Base-by-base conservation (phyloP, 1,140 invertebrate species). In the Plectus sambesii region DNA sequence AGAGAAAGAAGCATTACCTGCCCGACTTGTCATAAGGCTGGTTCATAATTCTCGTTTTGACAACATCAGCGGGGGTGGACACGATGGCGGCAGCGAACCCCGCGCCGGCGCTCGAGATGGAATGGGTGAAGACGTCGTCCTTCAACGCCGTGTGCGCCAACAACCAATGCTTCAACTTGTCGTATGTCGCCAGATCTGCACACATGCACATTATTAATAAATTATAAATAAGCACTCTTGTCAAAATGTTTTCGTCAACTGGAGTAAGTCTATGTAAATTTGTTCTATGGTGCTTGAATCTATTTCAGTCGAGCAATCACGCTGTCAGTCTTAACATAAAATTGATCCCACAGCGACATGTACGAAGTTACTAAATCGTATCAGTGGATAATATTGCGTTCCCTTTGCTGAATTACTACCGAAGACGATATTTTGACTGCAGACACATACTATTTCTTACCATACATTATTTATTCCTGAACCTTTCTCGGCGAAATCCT, bases 21-120 rank as follows among this genome's bases (percentile, higher is more conserved):
- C 9, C 42, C 2, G 39, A n/a, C 8, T 53, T 2, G 15, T 23
- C 45, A n/a, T 39, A 19, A 25, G 85, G 84, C 66, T 92, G 87
- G 71, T 92, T 90, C 87, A 93, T 92, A 17, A 92, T 78, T 55
- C 87, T 75, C 3, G 87, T 88, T 72, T 90, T 90, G 0, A 92
- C 76, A 6, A 90, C 85, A 73, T 93, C 87, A 5, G 86, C 85
- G 0, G 87, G 87, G 0, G 85, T 88, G 3, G 85, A 86, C 71
- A 92, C 75, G 0, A 79, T 78, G 2, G 87, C 85, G 5, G 87
- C 85, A 2, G 87, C 80, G 25, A 92, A 76, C 1, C 87, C 87
- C 3, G 87, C 85, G 55, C 80, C 27, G 8, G 48, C 42, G 47
- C 78, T 88, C 12, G 84, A 77, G 17, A 84, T 58, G 2, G 81